Evolutionary conservation across 1,140 invertebrate genomes (phyloP).

Genomic region (Calosoma granatense): DNA sequence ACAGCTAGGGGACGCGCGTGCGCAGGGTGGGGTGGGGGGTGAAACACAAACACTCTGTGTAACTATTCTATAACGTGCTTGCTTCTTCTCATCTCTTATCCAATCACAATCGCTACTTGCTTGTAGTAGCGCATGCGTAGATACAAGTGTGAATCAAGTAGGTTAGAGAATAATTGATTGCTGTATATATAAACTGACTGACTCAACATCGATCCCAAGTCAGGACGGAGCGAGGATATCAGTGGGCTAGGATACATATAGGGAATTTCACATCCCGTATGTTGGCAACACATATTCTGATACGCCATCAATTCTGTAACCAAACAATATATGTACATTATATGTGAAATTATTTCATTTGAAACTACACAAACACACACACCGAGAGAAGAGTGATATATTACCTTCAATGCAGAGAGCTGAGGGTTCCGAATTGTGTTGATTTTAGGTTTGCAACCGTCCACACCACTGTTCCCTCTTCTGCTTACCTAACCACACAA

Average conservation of each 20-base stretch:
- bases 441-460: not conserved
- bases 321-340: not conserved
- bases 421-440: constrained; percentile 41
- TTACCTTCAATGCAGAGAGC: constrained; percentile 46
- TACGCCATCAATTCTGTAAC: not conserved
- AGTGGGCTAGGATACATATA: not conserved
- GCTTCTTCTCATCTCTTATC: too few species aligned
- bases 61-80: too few species aligned
- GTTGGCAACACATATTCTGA: not conserved
- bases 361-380: too few species aligned
- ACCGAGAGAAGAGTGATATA: too few species aligned
- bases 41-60: too few species aligned
- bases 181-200: too few species aligned
- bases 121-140: too few species aligned
- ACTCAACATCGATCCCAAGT: not conserved
- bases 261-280: not conserved
- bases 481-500: constrained; percentile 16
- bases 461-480: constrained; percentile 1
- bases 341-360: not conserved
- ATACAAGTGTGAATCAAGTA: too few species aligned
- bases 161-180: too few species aligned
- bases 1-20: too few species aligned
- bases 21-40: too few species aligned
- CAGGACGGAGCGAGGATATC: not conserved
- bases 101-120: too few species aligned